These are phyloP conservation scores for Altica lythri DNA, from an alignment of 2,888 invertebrate species.

Conservation along the genomic window DNA sequence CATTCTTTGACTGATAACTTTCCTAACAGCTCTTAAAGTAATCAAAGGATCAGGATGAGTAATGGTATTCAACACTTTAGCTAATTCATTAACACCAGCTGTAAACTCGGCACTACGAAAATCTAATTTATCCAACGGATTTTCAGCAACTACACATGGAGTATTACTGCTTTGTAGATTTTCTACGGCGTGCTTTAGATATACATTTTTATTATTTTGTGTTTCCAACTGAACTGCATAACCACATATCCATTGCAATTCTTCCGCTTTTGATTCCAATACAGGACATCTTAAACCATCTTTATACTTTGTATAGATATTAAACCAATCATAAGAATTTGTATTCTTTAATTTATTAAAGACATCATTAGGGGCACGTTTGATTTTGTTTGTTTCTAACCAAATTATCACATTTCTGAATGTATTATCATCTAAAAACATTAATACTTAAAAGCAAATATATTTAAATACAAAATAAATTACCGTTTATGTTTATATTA, in stretches of 20 bases:
- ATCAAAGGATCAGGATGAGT: conserved; percentile 81
- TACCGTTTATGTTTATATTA: conserved; percentile 73
- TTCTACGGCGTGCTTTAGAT: conserved; percentile 68
- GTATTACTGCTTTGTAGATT: conserved; percentile 64
- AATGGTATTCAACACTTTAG: conserved; percentile 77
- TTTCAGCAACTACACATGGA: conserved; percentile 77
- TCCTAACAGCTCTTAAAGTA: conserved; percentile 72
- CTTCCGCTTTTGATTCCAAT: conserved; percentile 65
- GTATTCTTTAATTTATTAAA: conserved; percentile 74
- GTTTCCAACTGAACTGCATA: conserved; percentile 84
- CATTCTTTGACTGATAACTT: conserved; percentile 65
- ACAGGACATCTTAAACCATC: conserved; percentile 75
- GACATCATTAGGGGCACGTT: conserved; percentile 84
- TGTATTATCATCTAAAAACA: conserved; percentile 73
- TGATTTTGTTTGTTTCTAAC: conserved; percentile 93
- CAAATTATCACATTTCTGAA: conserved; percentile 82
- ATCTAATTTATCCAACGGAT: conserved; percentile 84
- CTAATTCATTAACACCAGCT: conserved; percentile 78
- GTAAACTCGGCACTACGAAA: conserved; percentile 84
- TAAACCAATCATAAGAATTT: conserved; percentile 70
- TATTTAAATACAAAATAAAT: conserved; percentile 38
- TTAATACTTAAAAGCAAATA: background rate
- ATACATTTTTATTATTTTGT: conserved; percentile 76
- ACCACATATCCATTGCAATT: conserved; percentile 84
- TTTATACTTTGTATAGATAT: conserved; percentile 74